Evolutionary conservation across 2,797 vertebrate species (phyloP).

Genomic region (Okamejei kenojei): DNA sequence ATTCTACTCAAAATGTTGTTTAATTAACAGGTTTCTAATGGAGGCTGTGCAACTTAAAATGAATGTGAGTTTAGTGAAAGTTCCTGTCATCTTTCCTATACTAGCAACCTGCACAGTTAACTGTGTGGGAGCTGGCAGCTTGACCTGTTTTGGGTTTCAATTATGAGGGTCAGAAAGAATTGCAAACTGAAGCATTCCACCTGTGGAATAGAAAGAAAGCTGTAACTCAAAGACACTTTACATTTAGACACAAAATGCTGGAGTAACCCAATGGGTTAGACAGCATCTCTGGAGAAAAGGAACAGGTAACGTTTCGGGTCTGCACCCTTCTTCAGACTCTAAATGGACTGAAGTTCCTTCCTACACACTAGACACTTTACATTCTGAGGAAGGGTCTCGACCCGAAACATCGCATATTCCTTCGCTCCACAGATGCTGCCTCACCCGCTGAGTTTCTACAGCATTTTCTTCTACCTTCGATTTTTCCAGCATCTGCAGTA

Average conservation of each 20-base stretch:
- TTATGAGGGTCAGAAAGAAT: background rate
- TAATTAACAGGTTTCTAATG: background rate
- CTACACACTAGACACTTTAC: too few species aligned
- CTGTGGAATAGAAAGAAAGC: background rate
- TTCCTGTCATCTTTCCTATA: background rate
- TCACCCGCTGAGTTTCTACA: too few species aligned
- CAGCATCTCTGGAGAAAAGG: too few species aligned
- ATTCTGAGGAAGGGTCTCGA: too few species aligned
- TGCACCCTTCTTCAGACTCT: too few species aligned
- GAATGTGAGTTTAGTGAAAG: background rate
- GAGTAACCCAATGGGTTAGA: too few species aligned
- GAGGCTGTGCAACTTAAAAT: background rate
- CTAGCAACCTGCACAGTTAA: background rate
- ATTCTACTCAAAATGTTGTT: background rate
- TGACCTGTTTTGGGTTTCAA: background rate
- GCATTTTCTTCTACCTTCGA: too few species aligned
- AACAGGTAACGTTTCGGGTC: too few species aligned
- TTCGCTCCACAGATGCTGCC: too few species aligned
- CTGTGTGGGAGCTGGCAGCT: background rate
- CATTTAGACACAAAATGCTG: background rate
- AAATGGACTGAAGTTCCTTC: too few species aligned
- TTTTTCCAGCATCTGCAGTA: too few species aligned
- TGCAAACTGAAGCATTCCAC: background rate
- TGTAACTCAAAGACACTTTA: background rate
- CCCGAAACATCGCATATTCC: too few species aligned